Percentiles rank a stretch among this genome's conserved stretches.
Evolutionary conservation across 2,113 vertebrate genomes (phyloP).

Genomic region (Argyrosomus japonicus): DNA sequence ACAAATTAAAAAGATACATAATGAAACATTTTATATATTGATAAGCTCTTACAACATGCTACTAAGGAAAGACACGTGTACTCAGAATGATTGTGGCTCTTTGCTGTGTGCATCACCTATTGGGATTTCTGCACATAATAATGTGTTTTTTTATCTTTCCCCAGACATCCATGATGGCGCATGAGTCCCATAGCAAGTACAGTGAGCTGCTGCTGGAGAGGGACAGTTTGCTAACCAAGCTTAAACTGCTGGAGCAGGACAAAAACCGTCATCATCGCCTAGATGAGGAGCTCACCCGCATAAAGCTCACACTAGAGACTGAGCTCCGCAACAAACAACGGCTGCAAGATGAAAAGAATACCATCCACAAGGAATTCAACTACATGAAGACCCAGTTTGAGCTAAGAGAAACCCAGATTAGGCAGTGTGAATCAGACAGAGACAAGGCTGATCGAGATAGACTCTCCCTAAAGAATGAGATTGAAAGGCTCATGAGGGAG

Average conservation of each 20-base stretch:
- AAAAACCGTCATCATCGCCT: conserved; percentile 87
- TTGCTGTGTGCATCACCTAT: conserved; percentile 18
- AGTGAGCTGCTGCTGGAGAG: conserved; percentile 89
- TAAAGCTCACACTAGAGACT: conserved; percentile 90
- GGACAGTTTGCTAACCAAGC: conserved; percentile 90
- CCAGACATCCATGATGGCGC: conserved; percentile 91
- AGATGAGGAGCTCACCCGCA: conserved; percentile 92
- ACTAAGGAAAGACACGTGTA: not conserved
- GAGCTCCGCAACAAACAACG: conserved; percentile 92
- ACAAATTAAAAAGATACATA: conserved; percentile 6
- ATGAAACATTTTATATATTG: not conserved
- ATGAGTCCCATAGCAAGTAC: conserved; percentile 90
- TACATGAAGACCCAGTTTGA: conserved; percentile 93
- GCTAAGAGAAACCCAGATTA: conserved; percentile 87
- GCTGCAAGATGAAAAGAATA: conserved; percentile 91
- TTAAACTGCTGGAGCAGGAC: conserved; percentile 94
- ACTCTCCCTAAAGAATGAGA: conserved; percentile 86
- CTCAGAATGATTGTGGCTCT: not conserved
- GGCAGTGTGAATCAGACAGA: conserved; percentile 87
- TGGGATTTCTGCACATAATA: conserved; percentile 1
- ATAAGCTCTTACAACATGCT: not conserved
- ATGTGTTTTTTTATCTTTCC: conserved; percentile 63
- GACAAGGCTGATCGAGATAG: conserved; percentile 91
- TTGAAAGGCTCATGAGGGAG: conserved; percentile 91
- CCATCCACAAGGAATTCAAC: conserved; percentile 90